Base-by-base conservation (phyloP, 2,113 vertebrate genomes). In the Corvus hawaiiensis region DNA sequence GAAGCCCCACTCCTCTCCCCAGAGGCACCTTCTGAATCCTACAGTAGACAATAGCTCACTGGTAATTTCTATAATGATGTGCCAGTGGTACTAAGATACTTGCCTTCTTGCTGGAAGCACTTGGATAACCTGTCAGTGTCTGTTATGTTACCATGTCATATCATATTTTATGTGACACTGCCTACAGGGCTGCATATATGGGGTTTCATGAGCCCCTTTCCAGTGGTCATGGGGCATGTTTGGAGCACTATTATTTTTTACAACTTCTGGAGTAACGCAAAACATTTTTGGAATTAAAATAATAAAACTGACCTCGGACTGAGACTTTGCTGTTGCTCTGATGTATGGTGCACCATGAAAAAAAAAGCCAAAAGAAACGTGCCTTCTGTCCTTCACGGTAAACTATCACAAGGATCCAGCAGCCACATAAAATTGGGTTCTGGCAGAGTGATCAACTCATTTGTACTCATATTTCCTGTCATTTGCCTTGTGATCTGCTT, bases 81-180 rank as follows among this genome's bases (percentile, higher is more conserved):
- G 87, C 91, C 91, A 94, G 68, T 56, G 66, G 82, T 76, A 43
- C 62, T 89, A 92, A 95, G 93, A 94, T 95, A 51, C 81, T 94
- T 87, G 80, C 18, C 66, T 94, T 90, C 90, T 93, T 92, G 96
- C 95, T 97, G 84, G 93, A 68, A 97, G 95, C 95, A 88, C 62
- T 96, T 96, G 85, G 68, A 94, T 87, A 93, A 94, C 94, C 81
- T 97, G 96, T 97, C 96, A 97, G 67, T 91, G 83, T 92, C 77
- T 97, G 92, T 97, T 97, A 97, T 96, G 92, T 97, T 96, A 94
- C 88, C 44, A 87, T 96, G 97, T 97, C 95, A 95, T 91, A 67
- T 96, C 48, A 30, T 37, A 97, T 97, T 90, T 86, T 93, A 75
- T 94, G 82, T 97, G 97, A 97, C 90, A 90, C 93, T 92, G 94